Conservation (phyloP, 2,888 invertebrate genomes). For the Myopa testacea region DNA sequence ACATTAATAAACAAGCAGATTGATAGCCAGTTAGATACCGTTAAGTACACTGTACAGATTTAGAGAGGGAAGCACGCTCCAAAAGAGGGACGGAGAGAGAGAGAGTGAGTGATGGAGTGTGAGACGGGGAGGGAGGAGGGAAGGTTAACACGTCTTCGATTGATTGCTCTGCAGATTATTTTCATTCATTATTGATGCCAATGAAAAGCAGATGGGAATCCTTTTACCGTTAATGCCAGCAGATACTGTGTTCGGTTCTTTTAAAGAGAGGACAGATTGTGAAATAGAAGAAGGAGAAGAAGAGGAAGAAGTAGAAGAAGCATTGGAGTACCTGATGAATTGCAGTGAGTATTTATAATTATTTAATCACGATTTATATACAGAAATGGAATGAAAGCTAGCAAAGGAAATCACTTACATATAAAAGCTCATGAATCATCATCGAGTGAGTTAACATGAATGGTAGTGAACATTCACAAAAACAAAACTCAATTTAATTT, state of each 20-base stretch:
- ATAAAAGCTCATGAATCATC: no score
- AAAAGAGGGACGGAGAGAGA: neutral
- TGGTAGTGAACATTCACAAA: no score
- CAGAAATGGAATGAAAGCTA: no score
- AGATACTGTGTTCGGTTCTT: neutral
- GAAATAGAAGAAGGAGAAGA: neutral
- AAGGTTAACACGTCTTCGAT: neutral
- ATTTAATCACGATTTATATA: neutral
- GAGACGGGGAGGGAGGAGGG: neutral
- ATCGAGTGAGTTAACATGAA: no score
- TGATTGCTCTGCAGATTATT: no score
- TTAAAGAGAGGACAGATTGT: neutral
- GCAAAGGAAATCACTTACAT: no score
- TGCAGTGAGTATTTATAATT: neutral
- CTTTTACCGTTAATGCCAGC: neutral
- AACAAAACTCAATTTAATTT: no score
- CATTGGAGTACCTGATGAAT: neutral
- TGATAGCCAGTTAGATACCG: neutral
- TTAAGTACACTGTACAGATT: neutral
- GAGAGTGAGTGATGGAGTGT: neutral
- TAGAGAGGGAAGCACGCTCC: neutral
- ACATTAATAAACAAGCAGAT: neutral
- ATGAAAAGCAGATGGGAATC: no score
- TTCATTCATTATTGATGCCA: no score
- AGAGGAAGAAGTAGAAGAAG: neutral